phyloP scores from a whole-genome alignment of 2,113 vertebrate species.

The Caretta caretta region DNA sequence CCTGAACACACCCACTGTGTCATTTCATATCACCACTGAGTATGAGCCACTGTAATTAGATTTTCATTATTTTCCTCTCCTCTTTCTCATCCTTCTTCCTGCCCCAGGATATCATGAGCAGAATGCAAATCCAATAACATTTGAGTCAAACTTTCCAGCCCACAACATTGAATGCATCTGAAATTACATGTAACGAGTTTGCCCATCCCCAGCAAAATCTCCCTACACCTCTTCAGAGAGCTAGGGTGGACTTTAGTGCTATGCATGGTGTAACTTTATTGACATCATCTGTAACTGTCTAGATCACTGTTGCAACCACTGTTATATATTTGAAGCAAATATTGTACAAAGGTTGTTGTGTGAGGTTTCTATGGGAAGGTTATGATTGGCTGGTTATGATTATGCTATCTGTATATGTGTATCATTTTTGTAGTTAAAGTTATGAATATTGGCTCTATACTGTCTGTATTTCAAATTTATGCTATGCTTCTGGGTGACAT shows the following conservation, averaged over 20 bases:
- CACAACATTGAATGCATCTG: neutral
- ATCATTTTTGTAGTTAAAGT: no score
- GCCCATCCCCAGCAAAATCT: neutral
- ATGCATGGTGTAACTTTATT: neutral
- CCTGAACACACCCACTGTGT: neutral
- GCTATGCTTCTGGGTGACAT: no score
- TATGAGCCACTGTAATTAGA: neutral
- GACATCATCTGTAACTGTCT: no score
- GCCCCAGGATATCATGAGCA: neutral
- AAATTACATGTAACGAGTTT: neutral
- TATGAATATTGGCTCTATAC: no score
- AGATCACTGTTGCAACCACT: no score
- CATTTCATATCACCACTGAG: neutral
- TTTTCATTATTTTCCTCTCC: neutral
- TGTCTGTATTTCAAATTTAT: no score
- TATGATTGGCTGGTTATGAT: no score
- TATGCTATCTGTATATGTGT: no score
- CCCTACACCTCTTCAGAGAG: neutral
- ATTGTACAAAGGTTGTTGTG: no score
- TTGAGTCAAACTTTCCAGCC: neutral
- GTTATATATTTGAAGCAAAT: no score
- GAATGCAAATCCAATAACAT: slow-evolving; percentile 2
- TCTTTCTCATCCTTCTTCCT: neutral
- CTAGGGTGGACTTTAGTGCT: neutral
- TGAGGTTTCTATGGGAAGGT: no score